phyloP scores from a whole-genome alignment of 2,113 vertebrate genomes.

The Camelus bactrianus region DNA sequence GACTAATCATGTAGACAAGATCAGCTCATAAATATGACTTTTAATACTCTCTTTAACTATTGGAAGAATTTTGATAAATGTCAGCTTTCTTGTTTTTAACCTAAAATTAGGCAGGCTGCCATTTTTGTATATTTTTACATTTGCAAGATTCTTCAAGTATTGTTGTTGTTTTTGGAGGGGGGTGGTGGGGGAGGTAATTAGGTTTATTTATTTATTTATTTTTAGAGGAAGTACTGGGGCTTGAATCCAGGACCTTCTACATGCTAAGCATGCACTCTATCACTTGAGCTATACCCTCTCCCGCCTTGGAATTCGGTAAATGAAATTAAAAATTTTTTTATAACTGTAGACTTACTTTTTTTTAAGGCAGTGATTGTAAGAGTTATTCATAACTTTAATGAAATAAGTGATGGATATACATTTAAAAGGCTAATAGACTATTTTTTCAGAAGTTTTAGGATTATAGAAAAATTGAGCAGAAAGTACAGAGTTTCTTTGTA shows the following conservation, averaged over 20 bases:
- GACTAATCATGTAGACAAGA: neutral
- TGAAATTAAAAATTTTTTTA: constrained; percentile 7
- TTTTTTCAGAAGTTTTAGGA: neutral
- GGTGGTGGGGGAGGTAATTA: too few species aligned
- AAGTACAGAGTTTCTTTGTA: neutral
- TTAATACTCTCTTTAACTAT: neutral
- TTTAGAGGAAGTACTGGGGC: too few species aligned
- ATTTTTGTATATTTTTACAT: too few species aligned
- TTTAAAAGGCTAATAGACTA: neutral
- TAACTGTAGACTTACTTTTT: neutral
- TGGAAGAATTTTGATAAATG: constrained; percentile 10
- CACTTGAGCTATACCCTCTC: too few species aligned
- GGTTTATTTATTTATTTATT: too few species aligned
- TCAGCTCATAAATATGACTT: constrained; percentile 46
- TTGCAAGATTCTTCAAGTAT: too few species aligned
- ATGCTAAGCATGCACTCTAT: too few species aligned
- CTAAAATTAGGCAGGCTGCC: too few species aligned
- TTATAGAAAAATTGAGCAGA: constrained; percentile 33
- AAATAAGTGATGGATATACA: constrained; percentile 6
- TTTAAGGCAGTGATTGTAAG: constrained; percentile 14
- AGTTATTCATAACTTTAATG: constrained; percentile 4
- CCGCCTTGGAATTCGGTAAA: neutral
- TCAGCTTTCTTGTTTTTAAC: too few species aligned
- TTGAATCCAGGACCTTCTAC: too few species aligned
- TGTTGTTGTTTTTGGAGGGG: too few species aligned